Base-by-base conservation (phyloP, 2,888 invertebrate genomes). In the Meandrusa payeni region DNA sequence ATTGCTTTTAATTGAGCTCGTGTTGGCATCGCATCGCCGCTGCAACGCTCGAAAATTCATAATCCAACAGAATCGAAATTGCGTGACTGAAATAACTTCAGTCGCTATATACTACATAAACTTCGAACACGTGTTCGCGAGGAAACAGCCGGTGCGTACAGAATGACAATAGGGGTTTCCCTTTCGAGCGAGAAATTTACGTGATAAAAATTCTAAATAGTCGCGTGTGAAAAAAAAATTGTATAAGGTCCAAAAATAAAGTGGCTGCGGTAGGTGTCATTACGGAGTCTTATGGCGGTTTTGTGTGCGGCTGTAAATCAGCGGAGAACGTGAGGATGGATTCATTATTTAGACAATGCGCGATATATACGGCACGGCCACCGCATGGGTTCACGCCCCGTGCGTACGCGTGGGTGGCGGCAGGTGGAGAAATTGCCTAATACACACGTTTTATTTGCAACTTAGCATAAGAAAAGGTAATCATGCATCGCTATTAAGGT, bases 121-220 rank as follows among this genome's bases (percentile, higher is more conserved):
- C 54, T 57, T 56, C 62, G 62, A 77, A 83, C 83, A 83, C 83
- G 85, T 85, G 86, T 87, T 81, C 65, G 76, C 76, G 66, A 80
- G 83, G 82, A 85, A 81, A 79, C 77, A 70, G 60, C 61, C 59
- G 64, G 65, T 73, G 69, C 72, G 75, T 66, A 56, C 61, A 55
- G 86, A 85, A 87, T 86, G 73, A 82, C 86, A 86, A 86, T 86
- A 69, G 68, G 69, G 76, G 80, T 85, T 86, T 86, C 86, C 85
- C 85, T 87, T 83, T 82, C 82, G 68, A 78, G 77, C 78, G 76
- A 80, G 79, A 87, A 85, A 86, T 85, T 85, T 83, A 86, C 86
- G 87, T 87, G 87, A 83, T 83, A 80, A 75, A 85, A 79, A 87
- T 83, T 76, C 77, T 70, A 79, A 83, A 77, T 59, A 63, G 71